These are phyloP conservation scores for Microtus oregoni DNA, from an alignment of 2,113 vertebrate species.

Conservation along the genomic window DNA sequence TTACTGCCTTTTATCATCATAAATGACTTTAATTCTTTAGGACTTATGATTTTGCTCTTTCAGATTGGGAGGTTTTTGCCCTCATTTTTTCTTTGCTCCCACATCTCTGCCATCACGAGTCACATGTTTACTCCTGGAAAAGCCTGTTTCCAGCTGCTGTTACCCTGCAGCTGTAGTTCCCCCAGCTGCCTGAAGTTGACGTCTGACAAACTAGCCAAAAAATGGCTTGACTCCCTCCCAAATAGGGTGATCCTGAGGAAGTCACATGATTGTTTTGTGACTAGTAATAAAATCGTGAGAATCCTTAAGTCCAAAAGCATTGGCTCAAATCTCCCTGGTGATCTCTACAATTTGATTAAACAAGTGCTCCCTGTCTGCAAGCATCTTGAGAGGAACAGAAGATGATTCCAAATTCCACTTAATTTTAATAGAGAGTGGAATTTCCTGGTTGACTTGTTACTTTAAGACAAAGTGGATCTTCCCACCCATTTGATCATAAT, in stretches of 20 bases:
- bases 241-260: neutral
- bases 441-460: neutral
- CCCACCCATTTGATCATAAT: no score
- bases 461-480: neutral
- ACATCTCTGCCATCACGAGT: neutral
- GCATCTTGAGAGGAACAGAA: neutral
- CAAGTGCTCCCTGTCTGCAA: neutral
- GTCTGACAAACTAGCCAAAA: neutral
- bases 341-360: neutral
- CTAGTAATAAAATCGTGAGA: neutral
- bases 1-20: neutral
- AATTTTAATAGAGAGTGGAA: neutral
- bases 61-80: neutral
- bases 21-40: neutral
- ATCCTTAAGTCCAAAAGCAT: neutral
- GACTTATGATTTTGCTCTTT: neutral
- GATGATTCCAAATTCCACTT: neutral
- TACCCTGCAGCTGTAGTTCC: neutral
- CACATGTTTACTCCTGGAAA: neutral
- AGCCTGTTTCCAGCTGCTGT: neutral
- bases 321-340: neutral
- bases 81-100: neutral
- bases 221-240: neutral
- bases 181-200: neutral
- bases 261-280: neutral